Percentiles rank a stretch among this genome's conserved stretches.
Evolutionary conservation across 2,797 vertebrate genomes (phyloP).

Genomic region (Lepilemur septentrionalis): DNA sequence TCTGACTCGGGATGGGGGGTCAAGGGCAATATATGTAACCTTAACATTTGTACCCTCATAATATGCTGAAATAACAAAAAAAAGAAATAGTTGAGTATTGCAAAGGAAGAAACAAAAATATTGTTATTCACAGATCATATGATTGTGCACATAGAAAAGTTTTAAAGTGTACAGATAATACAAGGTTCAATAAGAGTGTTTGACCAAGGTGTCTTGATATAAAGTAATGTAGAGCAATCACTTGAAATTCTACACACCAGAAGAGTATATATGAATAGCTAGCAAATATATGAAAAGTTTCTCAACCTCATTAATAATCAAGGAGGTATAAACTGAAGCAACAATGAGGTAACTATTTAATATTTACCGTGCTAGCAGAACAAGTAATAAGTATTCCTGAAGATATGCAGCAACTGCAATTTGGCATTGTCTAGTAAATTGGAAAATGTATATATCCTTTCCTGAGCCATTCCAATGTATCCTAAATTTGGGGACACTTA

Average conservation of each 20-base stretch:
- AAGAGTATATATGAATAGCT: not conserved
- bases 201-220: not conserved
- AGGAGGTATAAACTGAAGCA: not conserved
- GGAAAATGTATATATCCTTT: not conserved
- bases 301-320: constrained; percentile 5
- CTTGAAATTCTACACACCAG: not conserved
- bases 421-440: not conserved
- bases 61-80: not conserved
- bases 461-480: not conserved
- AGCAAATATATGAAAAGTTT: not conserved
- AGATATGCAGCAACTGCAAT: not conserved
- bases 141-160: not conserved
- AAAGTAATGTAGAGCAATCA: not conserved
- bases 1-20: no score
- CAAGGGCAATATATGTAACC: no score
- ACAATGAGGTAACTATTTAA: not conserved
- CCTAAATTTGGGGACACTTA: not conserved
- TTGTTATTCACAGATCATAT: not conserved
- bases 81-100: not conserved
- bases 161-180: not conserved
- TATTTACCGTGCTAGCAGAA: not conserved
- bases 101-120: not conserved
- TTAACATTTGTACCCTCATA: no score
- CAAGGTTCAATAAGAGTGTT: not conserved
- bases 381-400: not conserved